phyloP scores from a whole-genome alignment of 2,797 vertebrate genomes.

The Clarias platycephalus region DNA sequence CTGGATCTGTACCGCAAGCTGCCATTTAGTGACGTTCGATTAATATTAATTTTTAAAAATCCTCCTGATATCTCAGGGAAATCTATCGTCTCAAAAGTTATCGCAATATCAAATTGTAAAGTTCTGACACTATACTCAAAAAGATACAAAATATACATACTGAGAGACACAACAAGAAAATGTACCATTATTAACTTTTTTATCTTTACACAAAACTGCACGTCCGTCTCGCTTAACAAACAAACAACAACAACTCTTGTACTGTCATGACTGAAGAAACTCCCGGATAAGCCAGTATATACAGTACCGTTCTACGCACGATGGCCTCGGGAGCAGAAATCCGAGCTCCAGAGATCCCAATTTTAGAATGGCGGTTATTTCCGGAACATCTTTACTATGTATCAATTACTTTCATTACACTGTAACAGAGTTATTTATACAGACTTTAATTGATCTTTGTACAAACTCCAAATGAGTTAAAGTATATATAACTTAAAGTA shows the following conservation, averaged over 20 bases:
- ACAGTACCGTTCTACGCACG: neutral
- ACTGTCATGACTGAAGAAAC: neutral
- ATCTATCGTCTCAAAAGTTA: neutral
- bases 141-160: neutral
- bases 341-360: constrained; percentile 40
- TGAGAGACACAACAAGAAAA: neutral
- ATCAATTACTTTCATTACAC: neutral
- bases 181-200: neutral
- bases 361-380: constrained; percentile 29
- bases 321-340: constrained; percentile 40
- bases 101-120: neutral
- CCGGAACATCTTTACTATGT: constrained; percentile 26
- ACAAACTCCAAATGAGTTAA: neutral
- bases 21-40: too few species aligned
- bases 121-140: neutral
- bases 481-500: neutral
- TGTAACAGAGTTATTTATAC: neutral
- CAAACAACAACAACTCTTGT: neutral
- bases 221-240: neutral
- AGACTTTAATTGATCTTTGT: too few species aligned
- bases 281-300: neutral
- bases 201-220: neutral
- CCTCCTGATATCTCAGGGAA: neutral
- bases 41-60: too few species aligned
- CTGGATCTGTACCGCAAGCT: too few species aligned